A percentile compares a stretch with the other conserved stretches of the same genome.
Conservation (phyloP, 2,888 invertebrate species). For the Allophyes oxyacanthae region DNA sequence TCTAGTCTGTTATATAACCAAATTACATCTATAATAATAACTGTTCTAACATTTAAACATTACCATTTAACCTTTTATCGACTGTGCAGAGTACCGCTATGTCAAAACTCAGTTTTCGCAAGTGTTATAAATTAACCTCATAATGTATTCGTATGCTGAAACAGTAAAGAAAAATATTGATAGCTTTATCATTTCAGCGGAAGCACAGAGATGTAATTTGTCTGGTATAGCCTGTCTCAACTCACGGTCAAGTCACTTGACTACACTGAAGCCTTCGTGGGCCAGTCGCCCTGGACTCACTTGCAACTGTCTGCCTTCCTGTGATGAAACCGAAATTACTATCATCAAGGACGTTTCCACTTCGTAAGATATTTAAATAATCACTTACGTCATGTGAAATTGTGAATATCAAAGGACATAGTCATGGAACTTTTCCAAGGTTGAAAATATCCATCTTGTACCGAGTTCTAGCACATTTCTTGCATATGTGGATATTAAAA, state of each 20-base stretch:
- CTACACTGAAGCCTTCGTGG: slow-evolving; percentile 91
- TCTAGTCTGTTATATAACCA: slow-evolving; percentile 12
- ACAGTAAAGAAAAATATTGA: too few species aligned
- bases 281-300: slow-evolving; percentile 90
- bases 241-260: slow-evolving; percentile 89
- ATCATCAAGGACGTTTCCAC: slow-evolving; percentile 88
- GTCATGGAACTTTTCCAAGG: too few species aligned
- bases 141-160: too few species aligned
- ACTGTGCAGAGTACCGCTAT: neutral
- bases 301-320: slow-evolving; percentile 92
- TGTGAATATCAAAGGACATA: too few species aligned
- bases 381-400: too few species aligned
- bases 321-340: slow-evolving; percentile 92
- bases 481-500: too few species aligned
- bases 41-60: slow-evolving; percentile 8
- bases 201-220: slow-evolving; percentile 89
- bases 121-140: too few species aligned
- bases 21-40: slow-evolving; percentile 16
- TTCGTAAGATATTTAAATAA: slow-evolving; percentile 58
- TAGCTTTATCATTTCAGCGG: slow-evolving; percentile 69
- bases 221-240: slow-evolving; percentile 91
- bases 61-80: slow-evolving; percentile 17
- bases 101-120: neutral
- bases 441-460: too few species aligned
- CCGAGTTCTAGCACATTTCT: too few species aligned